Evolutionary conservation across 1,140 invertebrate genomes (phyloP), one percentile per base, ranked within the genome.

Genomic region (Camponotus pennsylvanicus): DNA sequence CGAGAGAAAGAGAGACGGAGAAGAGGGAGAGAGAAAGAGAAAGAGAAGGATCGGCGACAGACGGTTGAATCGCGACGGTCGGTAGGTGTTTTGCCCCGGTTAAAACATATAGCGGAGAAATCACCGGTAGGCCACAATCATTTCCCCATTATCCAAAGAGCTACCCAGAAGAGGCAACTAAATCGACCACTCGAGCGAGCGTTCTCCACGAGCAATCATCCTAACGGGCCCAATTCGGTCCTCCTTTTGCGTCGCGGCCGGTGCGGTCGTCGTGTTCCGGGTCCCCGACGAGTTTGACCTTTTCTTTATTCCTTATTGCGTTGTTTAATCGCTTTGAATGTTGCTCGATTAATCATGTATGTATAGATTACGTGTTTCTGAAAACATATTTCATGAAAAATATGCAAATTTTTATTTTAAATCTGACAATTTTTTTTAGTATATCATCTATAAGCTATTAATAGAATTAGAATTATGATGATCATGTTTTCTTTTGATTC

Each of bases 81-180:
- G 75, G 64, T 85, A 87, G 87, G 84, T 80, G 79, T 76, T 91
- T 89, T 77, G 32, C 59, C 49, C 57, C 42, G 52, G 76, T 76
- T 77, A 89, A 89, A 89, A 90, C 49, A 84, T 69, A 87, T 79
- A 83, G 42, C 63, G 34, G 66, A 83, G 89, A 88, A 82, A 90
- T 86, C 63, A 90, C 66, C 90, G 88, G 79, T 90, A 88, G 91
- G 89, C 90, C 85, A 82, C 88, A 90, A 91, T 90, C 90, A 90
- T 91, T 92, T 86, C 55, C 70, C 89, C 87, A 91, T 92, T 91
- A 91, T 87, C 73, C 69, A 76, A 69, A 69, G 69, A 85, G 73
- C 59, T 69, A 66, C 71, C 55, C 66, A 80, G 78, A 80, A 78
- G 64, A 80, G 61, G 55, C 61, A 88, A 85, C 76, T 82, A 85